Base-by-base conservation (phyloP, 2,888 invertebrate genomes). In the Heliconius aoede region DNA sequence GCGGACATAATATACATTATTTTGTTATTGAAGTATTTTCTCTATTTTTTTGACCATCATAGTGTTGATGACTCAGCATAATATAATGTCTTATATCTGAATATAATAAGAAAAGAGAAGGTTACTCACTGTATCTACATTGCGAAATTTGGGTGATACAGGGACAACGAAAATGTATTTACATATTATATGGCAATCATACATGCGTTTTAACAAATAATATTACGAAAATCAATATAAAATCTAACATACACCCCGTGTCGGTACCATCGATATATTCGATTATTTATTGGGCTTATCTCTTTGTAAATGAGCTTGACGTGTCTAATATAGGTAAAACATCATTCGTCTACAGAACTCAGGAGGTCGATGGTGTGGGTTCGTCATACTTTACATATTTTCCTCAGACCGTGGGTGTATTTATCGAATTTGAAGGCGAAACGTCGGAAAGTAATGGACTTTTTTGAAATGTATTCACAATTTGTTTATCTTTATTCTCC, bases 401-500 rank as follows among this genome's bases (percentile, higher is more conserved):
- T 71, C 62, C 62, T 36, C 26, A 15, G 62, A 51, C 15, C 71
- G 76, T 76, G 71, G 71, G 76, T 64, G 76, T 76, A 60, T 28
- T 55, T 72, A 76, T 65, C 71, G 64, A 64, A 76, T 72, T 71
- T 71, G 61, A 75, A 71, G 28, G 55, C 55, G 55, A 76, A 76
- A 65, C 26, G 62, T 76, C 55, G 40, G 62, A 40, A 58, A 26
- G 46, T 36, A 68, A 61, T 24, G n/a, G 61, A 61, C 40, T 40
- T 46, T 75, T 71, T 76, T 58, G 64, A 76, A 76, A 76, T 76
- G 62, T 68, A 76, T 67, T 67, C 61, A 24, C 40, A 61, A 76
- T 76, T 67, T 65, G 76, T 68, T 76, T 76, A 72, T 76, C 67
- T 73, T 46, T 61, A 77, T 40, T 76, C 79, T 76, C 76, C 80